Evolutionary conservation across 1,140 invertebrate species (phyloP), one percentile per base, ranked within the genome.

Genomic region (Onthophagus taurus): DNA sequence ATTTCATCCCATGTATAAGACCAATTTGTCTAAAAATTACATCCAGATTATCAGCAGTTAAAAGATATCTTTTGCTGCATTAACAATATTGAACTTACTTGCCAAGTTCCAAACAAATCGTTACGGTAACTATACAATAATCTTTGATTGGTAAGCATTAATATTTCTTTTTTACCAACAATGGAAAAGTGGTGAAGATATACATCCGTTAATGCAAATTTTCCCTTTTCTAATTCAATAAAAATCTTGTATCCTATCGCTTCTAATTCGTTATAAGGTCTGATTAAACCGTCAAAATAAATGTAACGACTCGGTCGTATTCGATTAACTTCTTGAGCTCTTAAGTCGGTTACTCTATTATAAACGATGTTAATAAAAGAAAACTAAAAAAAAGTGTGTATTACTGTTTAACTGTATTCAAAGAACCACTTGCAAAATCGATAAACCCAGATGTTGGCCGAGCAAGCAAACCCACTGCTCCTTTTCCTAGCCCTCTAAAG

Each of bases 401-500:
- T 23, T 19, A 86, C 85, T 83, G 80, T 70, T 87, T 90, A 5
- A 97, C 87, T 26, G 87, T 84, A 54, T 90, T 90, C 33, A 99
- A 80, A 14, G 93, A 94, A 44, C 89, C 91, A 65, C 88, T 93
- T 4, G 95, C 92, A 72, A 99, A 98, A 70, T 99, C 96, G 31
- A 98, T 86, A 41, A 97, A 81, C 12, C 96, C 95, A 38, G 91
- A 89, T 7, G 91, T 92, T 34, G 96, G 96, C 44, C 95, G 72
- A 0, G 93, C 85, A 6, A 99, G 86, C 3, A 97, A 76, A 4
- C 96, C 96, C 49, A 98, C 81, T 34, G 97, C 76, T 17, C 96
- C 96, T 68, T 94, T 89, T 2, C 94, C 94, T 46, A 97, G 70
- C 45, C 96, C 96, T 73, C 96, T 97, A 63, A 97, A 93, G 64